These are phyloP conservation scores for Zosterops borbonicus DNA, from an alignment of 2,113 vertebrate genomes.

Conservation along the genomic window DNA sequence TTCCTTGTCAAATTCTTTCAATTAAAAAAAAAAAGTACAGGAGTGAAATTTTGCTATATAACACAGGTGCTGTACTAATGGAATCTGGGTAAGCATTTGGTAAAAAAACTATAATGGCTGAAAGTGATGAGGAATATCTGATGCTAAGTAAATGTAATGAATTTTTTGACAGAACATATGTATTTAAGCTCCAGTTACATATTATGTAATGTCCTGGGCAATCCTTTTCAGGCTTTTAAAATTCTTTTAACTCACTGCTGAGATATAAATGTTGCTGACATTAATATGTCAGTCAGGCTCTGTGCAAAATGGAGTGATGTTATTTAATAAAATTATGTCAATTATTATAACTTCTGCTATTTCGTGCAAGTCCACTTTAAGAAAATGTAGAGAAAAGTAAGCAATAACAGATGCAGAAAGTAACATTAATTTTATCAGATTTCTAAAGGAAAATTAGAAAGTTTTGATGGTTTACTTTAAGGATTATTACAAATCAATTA, in stretches of 20 bases:
- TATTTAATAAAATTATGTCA: not conserved
- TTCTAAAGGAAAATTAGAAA: not conserved
- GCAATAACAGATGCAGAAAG: not conserved
- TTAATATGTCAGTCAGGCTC: not conserved
- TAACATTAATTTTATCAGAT: not conserved
- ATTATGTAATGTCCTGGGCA: not conserved
- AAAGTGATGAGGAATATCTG: not conserved
- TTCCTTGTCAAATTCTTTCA: not conserved
- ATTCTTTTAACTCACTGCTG: not conserved
- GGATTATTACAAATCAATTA: constrained; percentile 37
- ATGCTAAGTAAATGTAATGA: not conserved
- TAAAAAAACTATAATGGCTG: not conserved
- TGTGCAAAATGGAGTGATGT: not conserved
- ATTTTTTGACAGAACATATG: not conserved
- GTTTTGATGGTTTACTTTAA: not conserved
- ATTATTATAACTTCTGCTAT: not conserved
- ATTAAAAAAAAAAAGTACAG: not conserved
- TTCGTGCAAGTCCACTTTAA: not conserved
- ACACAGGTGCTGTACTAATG: not conserved
- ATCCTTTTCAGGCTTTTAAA: not conserved
- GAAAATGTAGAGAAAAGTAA: not conserved
- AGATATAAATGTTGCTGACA: not conserved
- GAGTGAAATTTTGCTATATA: not conserved
- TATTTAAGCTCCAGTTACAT: not conserved
- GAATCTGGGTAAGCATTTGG: not conserved